Conservation (phyloP, 1,140 invertebrate species). For the Drosophila pachea region DNA sequence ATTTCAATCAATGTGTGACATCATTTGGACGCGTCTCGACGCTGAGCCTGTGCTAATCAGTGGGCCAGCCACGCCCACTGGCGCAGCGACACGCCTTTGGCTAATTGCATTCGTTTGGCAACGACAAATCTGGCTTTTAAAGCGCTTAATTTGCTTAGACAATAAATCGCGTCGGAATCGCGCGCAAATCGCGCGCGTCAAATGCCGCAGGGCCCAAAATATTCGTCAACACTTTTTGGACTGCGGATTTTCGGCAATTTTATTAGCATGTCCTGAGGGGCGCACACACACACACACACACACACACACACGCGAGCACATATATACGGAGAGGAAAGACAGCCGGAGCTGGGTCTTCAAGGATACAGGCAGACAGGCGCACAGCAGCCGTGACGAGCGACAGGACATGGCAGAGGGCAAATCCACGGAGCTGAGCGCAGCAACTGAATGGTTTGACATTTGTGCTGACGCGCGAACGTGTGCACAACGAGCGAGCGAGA, state of each 20-base stretch:
- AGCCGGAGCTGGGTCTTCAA: constrained; percentile 42
- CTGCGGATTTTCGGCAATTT: constrained; percentile 70
- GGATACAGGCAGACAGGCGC: constrained; percentile 63
- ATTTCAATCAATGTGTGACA: constrained; percentile 44
- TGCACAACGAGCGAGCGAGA: constrained; percentile 46
- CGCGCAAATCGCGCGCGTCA: constrained; percentile 2
- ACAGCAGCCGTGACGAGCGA: constrained; percentile 45
- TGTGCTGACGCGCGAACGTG: constrained; percentile 76
- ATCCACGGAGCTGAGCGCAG: constrained; percentile 24
- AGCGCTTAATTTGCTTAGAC: constrained; percentile 69
- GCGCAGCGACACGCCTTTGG: background rate
- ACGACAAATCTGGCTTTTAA: constrained; percentile 50
- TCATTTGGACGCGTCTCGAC: constrained; percentile 21
- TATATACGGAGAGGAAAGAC: background rate
- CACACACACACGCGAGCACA: background rate
- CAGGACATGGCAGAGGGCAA: constrained; percentile 9
- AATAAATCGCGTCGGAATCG: constrained; percentile 55
- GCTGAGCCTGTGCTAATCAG: background rate
- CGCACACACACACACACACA: constrained; percentile 28
- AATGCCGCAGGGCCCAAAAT: constrained; percentile 20
- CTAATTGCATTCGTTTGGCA: constrained; percentile 32
- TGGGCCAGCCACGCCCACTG: background rate
- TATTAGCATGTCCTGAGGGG: constrained; percentile 69
- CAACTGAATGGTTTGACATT: constrained; percentile 76
- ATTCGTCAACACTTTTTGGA: constrained; percentile 56